Evolutionary conservation across 2,888 invertebrate genomes (phyloP).

Genomic region (Stratiomys singularior): DNA sequence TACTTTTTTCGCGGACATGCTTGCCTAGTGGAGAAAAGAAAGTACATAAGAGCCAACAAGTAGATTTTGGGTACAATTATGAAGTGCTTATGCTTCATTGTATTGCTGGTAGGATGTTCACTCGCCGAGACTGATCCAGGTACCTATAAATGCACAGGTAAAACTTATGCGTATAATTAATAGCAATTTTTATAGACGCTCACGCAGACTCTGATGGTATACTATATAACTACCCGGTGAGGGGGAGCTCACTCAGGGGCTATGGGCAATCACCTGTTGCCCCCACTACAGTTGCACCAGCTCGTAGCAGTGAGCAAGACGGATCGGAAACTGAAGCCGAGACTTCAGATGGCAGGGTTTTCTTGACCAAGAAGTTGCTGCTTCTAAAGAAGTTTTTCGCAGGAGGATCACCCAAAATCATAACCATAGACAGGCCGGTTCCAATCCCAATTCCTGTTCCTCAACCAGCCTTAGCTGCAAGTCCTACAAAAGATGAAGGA

Average conservation of each 20-base stretch:
- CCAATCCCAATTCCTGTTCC: constrained; percentile 36
- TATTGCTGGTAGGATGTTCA: constrained; percentile 19
- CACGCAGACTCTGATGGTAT: not conserved
- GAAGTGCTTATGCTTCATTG: constrained; percentile 26
- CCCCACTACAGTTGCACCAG: not conserved
- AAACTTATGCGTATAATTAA: too few species aligned
- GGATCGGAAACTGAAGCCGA: not conserved
- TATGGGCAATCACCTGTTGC: not conserved
- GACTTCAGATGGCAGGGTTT: constrained; percentile 16
- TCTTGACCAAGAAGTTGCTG: constrained; percentile 31
- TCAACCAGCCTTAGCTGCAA: not conserved
- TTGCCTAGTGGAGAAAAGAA: not conserved
- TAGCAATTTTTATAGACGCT: constrained; percentile 2
- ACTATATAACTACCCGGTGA: constrained; percentile 22
- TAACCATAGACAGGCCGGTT: constrained; percentile 34
- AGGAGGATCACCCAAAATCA: constrained; percentile 27
- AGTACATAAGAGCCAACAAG: not conserved
- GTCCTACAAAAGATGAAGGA: not conserved
- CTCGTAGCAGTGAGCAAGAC: not conserved
- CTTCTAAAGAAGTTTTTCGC: constrained; percentile 33
- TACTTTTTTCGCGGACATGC: constrained; percentile 35
- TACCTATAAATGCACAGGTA: not conserved
- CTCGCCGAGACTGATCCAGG: constrained; percentile 37
- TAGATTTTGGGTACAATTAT: not conserved
- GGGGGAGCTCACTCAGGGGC: not conserved